Conservation (phyloP, 92 coral and sea anemone species). For the Porites lobata region DNA sequence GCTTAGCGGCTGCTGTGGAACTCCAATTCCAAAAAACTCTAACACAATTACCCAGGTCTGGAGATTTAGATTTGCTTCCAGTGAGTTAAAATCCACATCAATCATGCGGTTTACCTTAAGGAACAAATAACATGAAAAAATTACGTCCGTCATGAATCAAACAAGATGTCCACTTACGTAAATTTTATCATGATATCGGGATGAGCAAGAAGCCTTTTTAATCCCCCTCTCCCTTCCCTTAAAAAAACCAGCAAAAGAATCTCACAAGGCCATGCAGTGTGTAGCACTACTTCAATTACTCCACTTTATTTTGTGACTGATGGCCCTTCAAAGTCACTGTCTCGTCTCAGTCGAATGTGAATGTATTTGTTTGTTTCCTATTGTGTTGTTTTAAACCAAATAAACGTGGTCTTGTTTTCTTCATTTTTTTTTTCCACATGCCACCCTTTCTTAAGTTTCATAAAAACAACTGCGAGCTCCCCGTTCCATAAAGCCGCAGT, state of each 20-base stretch:
- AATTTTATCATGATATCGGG: neutral
- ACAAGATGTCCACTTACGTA: neutral
- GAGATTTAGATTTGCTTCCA: slow-evolving; percentile 92
- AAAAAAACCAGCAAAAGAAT: too few relatives aligned
- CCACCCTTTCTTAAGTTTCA: too few relatives aligned
- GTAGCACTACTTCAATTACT: too few relatives aligned
- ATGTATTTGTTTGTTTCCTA: too few relatives aligned
- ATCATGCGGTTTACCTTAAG: slow-evolving; percentile 82
- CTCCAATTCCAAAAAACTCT: slow-evolving; percentile 99
- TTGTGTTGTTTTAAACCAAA: too few relatives aligned
- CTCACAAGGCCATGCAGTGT: neutral
- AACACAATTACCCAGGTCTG: slow-evolving; percentile 99
- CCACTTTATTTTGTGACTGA: too few relatives aligned
- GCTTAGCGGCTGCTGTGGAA: slow-evolving; percentile 75
- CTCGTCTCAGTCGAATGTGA: too few relatives aligned
- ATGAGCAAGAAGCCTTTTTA: neutral
- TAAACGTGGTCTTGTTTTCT: too few relatives aligned
- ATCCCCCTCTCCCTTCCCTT: neutral
- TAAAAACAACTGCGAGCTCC: too few relatives aligned
- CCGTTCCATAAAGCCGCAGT: too few relatives aligned
- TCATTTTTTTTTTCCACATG: too few relatives aligned
- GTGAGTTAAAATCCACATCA: slow-evolving; percentile 93
- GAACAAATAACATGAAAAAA: neutral
- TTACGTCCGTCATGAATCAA: neutral
- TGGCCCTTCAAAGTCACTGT: too few relatives aligned